Base-by-base conservation (phyloP, 2,888 invertebrate genomes). In the Leistus spinibarbis region DNA sequence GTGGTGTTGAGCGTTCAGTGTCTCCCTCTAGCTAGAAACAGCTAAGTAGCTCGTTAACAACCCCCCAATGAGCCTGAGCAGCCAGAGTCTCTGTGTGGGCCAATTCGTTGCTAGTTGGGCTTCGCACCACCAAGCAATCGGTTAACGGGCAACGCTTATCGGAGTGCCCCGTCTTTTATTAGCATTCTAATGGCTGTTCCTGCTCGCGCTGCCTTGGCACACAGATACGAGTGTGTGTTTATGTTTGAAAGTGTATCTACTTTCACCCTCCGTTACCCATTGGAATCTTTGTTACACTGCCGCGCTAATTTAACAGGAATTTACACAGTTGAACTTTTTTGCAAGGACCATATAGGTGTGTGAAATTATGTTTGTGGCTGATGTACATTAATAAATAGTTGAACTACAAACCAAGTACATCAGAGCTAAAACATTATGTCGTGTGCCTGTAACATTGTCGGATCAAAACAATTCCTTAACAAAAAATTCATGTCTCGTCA, bases 21-120 rank as follows among this genome's bases (percentile, higher is more conserved):
- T 40, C 40, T 7, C 79, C 78, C 79, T 79, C 79, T 80, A 81
- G 80, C 80, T 79, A 78, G 77, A 80, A 80, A 79, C 78, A 80
- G 80, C 80, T 81, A 81, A 81, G 80, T 81, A 81, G 80, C 81
- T 81, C 81, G 81, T 81, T 81, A 81, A 81, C 80, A 10, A 79
- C 79, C 80, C 78, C 79, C 80, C 73, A 77, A 77, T 76, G 78
- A 77, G 76, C 7, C 40, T 7, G 5, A 2, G 13, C 1, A 40
- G 10, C 40, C 40, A 4, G 40, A 10, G 40, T 40, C 40, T 40
- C 40, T 40, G 40, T 40, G 40, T 7, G 40, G 40, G 40, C 40
- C 40, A 40, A 40, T 40, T 40, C 40, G 40, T 40, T n/a, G n/a
- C n/a, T n/a, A 40, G 40, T 7, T 40, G 3, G 7, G 40, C 40